Base-by-base conservation (phyloP, 1,140 invertebrate genomes). In the Eupeodes corollae region DNA sequence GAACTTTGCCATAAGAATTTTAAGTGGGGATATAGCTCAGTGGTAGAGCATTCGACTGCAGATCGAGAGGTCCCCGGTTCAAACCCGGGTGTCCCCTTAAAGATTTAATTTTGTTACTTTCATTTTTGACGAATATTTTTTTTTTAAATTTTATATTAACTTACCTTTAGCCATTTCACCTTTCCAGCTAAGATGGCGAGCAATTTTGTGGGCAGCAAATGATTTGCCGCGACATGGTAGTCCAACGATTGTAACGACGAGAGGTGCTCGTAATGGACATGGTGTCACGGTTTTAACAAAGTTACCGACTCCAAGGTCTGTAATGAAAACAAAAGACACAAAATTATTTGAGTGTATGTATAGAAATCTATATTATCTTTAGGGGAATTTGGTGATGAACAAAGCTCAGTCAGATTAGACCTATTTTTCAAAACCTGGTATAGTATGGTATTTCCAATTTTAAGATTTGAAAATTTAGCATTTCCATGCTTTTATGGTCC, bases 61-160 rank as follows among this genome's bases (percentile, higher is more conserved):
- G 83, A 89, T 88, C 85, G 85, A 88, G 82, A 87, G 84, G 85
- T 88, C 85, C 83, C 83, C 79, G 84, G 86, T 89, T 89, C 86
- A 87, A 90, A 84, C 83, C 86, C 85, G 85, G 84, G 83, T 88
- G 84, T 81, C 84, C 85, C 85, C 86, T 88, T 43, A 40, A 26
- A 8, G 21, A 8, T 5, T 26, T 26, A 26, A 5, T 26, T 26
- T 26, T 26, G 3, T 26, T 26, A n/a, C n/a, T n/a, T n/a, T n/a
- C n/a, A n/a, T n/a, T n/a, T n/a, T n/a, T n/a, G n/a, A n/a, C n/a
- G n/a, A n/a, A n/a, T 26, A 26, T 26, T 26, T 26, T 26, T 26
- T 34, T 38, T 12, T 38, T 34, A 34, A 13, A 26, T 41, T 47
- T 40, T 18, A 11, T 30, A 13, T 40, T n/a, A 19, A 18, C 26